Percentiles rank a stretch among this genome's conserved stretches.
These are phyloP conservation scores for Pachypeltis micranthus DNA, from an alignment of 1,140 invertebrate species.

Conservation along the genomic window DNA sequence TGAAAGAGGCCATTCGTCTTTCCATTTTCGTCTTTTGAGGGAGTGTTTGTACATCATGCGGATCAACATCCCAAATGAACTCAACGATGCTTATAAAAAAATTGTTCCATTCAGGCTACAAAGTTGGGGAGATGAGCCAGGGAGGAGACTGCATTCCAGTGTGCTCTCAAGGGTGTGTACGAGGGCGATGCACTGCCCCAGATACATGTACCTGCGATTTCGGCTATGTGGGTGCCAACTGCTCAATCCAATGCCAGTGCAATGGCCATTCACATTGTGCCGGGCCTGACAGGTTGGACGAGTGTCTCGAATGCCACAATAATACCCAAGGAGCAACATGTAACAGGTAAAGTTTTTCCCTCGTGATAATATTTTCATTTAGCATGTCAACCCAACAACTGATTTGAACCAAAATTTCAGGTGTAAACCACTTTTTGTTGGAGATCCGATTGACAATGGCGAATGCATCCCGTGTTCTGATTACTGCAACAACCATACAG, in stretches of 20 bases:
- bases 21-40: too few species aligned
- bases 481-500: constrained; percentile 82
- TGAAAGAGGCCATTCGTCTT: too few species aligned
- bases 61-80: too few species aligned
- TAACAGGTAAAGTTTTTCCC: not conserved
- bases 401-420: constrained; percentile 27
- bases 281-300: constrained; percentile 67
- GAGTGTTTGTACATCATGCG: too few species aligned
- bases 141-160: constrained; percentile 6
- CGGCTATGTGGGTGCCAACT: constrained; percentile 87
- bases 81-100: too few species aligned
- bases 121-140: not conserved
- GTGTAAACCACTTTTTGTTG: constrained; percentile 79
- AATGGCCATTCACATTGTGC: constrained; percentile 88
- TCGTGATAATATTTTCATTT: not conserved
- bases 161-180: constrained; percentile 63
- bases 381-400: not conserved
- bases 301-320: constrained; percentile 76
- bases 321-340: constrained; percentile 54
- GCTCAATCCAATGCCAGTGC: constrained; percentile 84
- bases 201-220: constrained; percentile 83
- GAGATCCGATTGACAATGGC: constrained; percentile 74
- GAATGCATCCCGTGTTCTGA: constrained; percentile 75
- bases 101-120: constrained; percentile 1
- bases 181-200: constrained; percentile 74